phyloP scores from a whole-genome alignment of 2,797 vertebrate species.

The Meda fulgida region DNA sequence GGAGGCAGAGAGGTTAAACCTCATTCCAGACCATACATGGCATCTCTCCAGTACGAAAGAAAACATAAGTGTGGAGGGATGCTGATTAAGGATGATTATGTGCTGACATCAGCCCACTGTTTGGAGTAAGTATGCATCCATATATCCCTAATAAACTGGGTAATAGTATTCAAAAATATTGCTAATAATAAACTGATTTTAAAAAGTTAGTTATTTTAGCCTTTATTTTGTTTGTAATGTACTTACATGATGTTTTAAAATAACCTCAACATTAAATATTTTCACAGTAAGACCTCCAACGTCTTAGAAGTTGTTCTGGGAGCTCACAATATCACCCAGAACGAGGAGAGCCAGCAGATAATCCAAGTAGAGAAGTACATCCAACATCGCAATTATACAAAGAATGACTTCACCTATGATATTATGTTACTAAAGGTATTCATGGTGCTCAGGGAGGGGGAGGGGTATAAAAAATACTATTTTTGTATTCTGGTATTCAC shows the following conservation, averaged over 20 bases:
- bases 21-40: conserved; percentile 79
- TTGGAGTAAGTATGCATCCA: neutral
- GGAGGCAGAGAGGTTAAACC: conserved; percentile 66
- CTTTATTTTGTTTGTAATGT: neutral
- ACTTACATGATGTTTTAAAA: neutral
- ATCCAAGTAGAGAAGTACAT: conserved; percentile 22
- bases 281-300: neutral
- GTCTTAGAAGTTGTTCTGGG: conserved; percentile 25
- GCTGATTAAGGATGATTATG: conserved; percentile 72
- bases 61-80: conserved; percentile 66
- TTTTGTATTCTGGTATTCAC: neutral
- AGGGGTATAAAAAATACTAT: neutral
- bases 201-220: neutral
- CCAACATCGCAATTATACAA: conserved; percentile 11
- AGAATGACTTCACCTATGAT: neutral
- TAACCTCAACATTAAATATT: neutral
- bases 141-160: neutral
- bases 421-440: conserved; percentile 56
- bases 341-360: conserved; percentile 18
- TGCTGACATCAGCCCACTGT: conserved; percentile 73
- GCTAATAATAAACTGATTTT: neutral
- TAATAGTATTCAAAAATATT: neutral
- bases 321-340: conserved; percentile 33
- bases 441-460: neutral
- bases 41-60: conserved; percentile 62